phyloP scores from a whole-genome alignment of 2,888 invertebrate species.

The Caenorhabditis sp. region DNA sequence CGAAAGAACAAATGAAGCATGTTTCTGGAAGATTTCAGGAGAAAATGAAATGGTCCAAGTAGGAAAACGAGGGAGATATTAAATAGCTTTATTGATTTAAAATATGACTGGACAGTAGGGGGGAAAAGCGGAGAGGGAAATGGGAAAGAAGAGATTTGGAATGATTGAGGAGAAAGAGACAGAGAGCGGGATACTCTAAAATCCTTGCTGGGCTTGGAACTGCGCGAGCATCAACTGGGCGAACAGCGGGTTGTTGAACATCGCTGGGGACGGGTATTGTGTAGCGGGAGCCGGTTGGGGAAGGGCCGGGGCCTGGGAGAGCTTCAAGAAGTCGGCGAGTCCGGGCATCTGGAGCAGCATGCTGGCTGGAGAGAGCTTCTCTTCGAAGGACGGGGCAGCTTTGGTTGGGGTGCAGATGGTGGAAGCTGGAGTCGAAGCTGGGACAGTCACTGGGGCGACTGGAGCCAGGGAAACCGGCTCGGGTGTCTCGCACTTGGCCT shows the following conservation, averaged over 20 bases:
- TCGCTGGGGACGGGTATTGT: slow-evolving; percentile 20
- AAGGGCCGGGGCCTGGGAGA: slow-evolving; percentile 15
- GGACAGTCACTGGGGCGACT: background rate
- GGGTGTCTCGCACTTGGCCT: slow-evolving; percentile 4
- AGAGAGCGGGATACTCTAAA: too few relatives aligned
- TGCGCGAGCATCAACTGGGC: slow-evolving; percentile 61
- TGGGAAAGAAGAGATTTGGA: slow-evolving; percentile 3
- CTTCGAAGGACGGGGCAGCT: background rate
- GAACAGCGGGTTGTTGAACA: slow-evolving; percentile 35
- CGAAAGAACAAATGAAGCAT: too few relatives aligned
- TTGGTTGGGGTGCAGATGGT: background rate
- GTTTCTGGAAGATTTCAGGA: too few relatives aligned
- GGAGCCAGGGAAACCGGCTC: background rate
- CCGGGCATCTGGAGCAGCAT: slow-evolving; percentile 35
- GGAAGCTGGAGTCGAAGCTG: slow-evolving; percentile 1
- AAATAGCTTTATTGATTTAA: slow-evolving; percentile 36
- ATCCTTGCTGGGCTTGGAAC: slow-evolving; percentile 45
- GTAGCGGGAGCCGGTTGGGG: background rate
- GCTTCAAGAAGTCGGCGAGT: slow-evolving; percentile 42
- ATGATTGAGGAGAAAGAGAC: background rate
- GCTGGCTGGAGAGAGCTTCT: slow-evolving; percentile 14
- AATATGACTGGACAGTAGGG: slow-evolving; percentile 11
- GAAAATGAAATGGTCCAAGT: too few relatives aligned
- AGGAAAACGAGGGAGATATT: too few relatives aligned
- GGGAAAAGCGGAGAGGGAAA: slow-evolving; percentile 9